phyloP scores from a whole-genome alignment of 2,888 invertebrate genomes.

The Drosophila fulvimacula region DNA sequence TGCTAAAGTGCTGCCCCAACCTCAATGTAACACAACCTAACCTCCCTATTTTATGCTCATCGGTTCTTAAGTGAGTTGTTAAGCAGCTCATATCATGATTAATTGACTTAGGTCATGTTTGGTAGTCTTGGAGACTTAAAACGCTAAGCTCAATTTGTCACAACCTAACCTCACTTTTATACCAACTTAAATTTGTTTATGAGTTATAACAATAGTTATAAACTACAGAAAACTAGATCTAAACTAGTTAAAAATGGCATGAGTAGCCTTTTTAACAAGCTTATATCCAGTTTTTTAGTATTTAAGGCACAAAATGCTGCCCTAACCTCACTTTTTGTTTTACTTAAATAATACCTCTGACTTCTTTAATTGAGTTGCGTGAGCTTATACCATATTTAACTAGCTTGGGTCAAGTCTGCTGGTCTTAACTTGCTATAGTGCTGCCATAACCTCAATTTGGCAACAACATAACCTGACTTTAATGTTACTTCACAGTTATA shows the following conservation, averaged over 20 bases:
- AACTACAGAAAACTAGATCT: too few relatives aligned
- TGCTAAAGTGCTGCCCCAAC: neutral
- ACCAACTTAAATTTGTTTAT: neutral
- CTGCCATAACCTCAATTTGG: conserved; percentile 27
- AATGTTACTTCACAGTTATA: neutral
- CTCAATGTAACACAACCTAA: conserved; percentile 1
- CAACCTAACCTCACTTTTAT: conserved; percentile 24
- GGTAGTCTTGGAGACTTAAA: neutral
- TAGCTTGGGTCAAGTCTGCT: neutral
- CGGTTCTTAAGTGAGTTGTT: conserved; percentile 16
- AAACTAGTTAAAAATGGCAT: too few relatives aligned
- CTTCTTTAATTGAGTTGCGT: conserved; percentile 25
- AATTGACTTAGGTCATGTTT: neutral
- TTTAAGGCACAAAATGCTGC: neutral
- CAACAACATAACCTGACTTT: conserved; percentile 28
- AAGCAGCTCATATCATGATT: conserved; percentile 7
- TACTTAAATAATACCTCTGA: neutral
- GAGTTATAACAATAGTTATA: neutral
- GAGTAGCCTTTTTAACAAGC: neutral
- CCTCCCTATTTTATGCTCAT: neutral
- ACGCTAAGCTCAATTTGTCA: conserved; percentile 13
- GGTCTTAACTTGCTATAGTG: neutral
- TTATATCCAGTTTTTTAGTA: neutral
- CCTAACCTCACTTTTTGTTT: conserved; percentile 15
- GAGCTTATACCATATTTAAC: conserved; percentile 1